phyloP scores from a whole-genome alignment of 2,113 vertebrate species.

The Limanda limanda region DNA sequence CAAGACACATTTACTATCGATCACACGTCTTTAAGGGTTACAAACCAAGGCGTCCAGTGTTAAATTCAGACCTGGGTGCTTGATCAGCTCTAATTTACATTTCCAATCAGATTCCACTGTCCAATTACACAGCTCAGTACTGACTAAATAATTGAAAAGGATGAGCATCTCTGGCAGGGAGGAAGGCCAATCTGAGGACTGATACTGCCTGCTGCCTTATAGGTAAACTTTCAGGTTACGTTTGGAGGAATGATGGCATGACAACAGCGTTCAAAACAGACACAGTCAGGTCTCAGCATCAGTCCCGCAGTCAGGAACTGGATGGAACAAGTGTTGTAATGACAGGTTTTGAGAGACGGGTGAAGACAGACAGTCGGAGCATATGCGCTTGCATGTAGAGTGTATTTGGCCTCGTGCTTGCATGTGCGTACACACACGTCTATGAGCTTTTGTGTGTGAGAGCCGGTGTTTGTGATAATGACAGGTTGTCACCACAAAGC shows the following conservation, averaged over 20 bases:
- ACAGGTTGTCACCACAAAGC: constrained; percentile 78
- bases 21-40: not conserved
- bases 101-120: constrained; percentile 51
- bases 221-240: no score
- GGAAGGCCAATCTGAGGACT: constrained; percentile 45
- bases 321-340: not conserved
- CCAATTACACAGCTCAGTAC: constrained; percentile 63
- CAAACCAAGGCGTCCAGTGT: constrained; percentile 5
- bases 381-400: not conserved
- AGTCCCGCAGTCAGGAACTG: no score
- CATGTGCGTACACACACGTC: not conserved
- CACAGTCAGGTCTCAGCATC: not conserved
- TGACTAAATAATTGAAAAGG: constrained; percentile 61
- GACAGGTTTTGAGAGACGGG: constrained; percentile 20
- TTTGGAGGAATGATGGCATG: no score
- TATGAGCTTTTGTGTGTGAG: not conserved
- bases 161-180: constrained; percentile 56
- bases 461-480: constrained; percentile 78
- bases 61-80: constrained; percentile 20
- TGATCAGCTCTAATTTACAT: constrained; percentile 44
- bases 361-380: constrained; percentile 5
- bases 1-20: not conserved
- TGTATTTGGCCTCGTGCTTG: constrained; percentile 3
- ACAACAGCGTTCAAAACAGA: no score
- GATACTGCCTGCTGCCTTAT: constrained; percentile 20